A percentile compares a stretch with the other conserved stretches of the same genome.
Conservation (phyloP, 2,888 invertebrate species). For the Rhogogaster chlorosoma region DNA sequence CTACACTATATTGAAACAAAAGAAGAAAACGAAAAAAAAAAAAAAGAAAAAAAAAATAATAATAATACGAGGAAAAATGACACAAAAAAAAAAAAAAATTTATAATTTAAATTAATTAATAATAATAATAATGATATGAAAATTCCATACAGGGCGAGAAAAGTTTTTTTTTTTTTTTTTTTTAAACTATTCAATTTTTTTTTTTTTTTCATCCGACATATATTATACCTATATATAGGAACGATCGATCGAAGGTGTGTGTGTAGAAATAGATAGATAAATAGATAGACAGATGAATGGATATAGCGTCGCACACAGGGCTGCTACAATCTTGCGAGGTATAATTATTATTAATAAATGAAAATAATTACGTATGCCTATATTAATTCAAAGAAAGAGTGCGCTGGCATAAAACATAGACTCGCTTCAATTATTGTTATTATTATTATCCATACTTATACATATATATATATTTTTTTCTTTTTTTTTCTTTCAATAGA, state of each 20-base stretch:
- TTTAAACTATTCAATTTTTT: not conserved
- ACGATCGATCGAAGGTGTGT: not conserved
- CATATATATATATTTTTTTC: not conserved
- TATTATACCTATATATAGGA: not conserved
- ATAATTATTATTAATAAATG: not conserved
- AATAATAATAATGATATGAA: not conserved
- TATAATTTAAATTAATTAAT: too few relatives aligned
- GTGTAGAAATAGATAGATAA: not conserved
- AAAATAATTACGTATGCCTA: not conserved
- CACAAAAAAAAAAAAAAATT: not conserved
- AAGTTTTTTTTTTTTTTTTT: not conserved
- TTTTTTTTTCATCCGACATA: not conserved
- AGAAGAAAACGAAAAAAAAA: not conserved
- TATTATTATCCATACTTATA: not conserved
- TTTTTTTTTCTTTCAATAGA: not conserved
- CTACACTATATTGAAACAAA: not conserved
- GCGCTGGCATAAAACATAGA: constrained; percentile 36
- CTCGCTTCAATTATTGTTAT: not conserved
- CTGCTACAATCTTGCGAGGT: not conserved
- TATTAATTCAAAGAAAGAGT: constrained; percentile 23
- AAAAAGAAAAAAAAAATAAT: not conserved
- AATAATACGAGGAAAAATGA: not conserved
- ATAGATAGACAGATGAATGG: not conserved
- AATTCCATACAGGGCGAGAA: constrained; percentile 10
- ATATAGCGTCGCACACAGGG: not conserved